Evolutionary conservation across 2,888 invertebrate species (phyloP), one percentile per base, ranked within the genome.

Genomic region (Ichneumoninae sp.): DNA sequence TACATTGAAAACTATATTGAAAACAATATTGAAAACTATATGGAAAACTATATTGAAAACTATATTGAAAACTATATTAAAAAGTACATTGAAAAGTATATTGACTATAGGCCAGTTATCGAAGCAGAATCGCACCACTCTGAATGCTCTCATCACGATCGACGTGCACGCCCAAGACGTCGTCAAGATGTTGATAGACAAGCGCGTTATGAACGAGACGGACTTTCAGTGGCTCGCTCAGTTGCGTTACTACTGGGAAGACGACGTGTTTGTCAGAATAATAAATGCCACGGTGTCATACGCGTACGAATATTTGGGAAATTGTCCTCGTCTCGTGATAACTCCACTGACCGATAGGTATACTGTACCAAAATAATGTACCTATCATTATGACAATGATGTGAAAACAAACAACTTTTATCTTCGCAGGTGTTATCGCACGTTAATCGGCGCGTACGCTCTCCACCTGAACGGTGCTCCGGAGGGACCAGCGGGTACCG

Each of bases 221-320:
- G 97, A 98, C 93, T 98, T 98, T 92, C 96, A 97, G 91, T 98
- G 98, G 98, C 93, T 97, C 87, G 95, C 97, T 1, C 97, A 98
- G 92, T 94, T 98, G 86, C 95, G 96, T 76, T 98, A 98, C 92
- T 98, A 98, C 91, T 97, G 96, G 96, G 94, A 95, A 89, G 96
- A 96, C 87, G 95, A 95, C 88, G 95, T 96, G 10, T 93, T 94
- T 83, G 97, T 97, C 0, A 95, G 96, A 91, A 96, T 98, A 87
- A 96, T 97, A 80, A 97, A 97, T 92, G 97, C 97, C 0, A 96
- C 96, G 4, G 96, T 98, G 1, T 94, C 95, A 82, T 98, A 96
- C 92, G 97, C 97, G 26, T 97, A 97, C 91, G 98, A 98, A 94
- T 98, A 98, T 94, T 94, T 98, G 87, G 98, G 97, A 3, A 98